A percentile compares a stretch with the other conserved stretches of the same genome.
Conservation (phyloP, 2,113 vertebrate species). For the Vireo altiloquus region DNA sequence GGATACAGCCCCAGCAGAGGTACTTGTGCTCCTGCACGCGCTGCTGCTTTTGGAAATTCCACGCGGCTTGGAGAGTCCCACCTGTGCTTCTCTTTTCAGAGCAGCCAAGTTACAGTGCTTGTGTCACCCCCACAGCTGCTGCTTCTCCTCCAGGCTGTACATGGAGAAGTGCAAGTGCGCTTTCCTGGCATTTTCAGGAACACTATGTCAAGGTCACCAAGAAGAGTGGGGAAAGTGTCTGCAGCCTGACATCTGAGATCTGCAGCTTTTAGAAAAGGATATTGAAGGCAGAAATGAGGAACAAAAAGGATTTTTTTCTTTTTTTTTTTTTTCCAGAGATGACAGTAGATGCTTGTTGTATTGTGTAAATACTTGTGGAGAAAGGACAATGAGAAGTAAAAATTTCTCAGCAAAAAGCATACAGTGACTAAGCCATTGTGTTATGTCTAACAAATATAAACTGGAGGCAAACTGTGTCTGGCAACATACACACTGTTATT, state of each 20-base stretch:
- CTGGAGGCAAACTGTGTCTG: neutral
- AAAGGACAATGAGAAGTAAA: neutral
- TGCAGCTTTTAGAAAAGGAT: neutral
- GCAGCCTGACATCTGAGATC: neutral
- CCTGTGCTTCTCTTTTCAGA: neutral
- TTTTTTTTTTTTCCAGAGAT: neutral
- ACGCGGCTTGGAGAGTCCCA: neutral
- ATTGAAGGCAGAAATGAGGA: neutral
- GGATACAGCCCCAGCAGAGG: neutral
- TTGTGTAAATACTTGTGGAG: neutral
- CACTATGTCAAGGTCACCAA: neutral
- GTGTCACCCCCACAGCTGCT: neutral
- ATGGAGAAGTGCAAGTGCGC: neutral
- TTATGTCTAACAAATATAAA: neutral
- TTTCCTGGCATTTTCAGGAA: neutral
- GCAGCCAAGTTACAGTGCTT: neutral
- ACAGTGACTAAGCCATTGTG: neutral
- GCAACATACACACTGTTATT: accelerated
- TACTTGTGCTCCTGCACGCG: neutral
- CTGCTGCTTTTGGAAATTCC: neutral
- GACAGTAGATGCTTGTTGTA: neutral
- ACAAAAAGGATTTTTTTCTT: neutral
- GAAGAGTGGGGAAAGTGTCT: neutral
- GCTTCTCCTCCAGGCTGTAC: neutral
- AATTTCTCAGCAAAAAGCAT: neutral